A percentile compares a stretch with the other conserved stretches of the same genome.
These are phyloP conservation scores for Agonopterix alstromeriana DNA, from an alignment of 2,888 invertebrate species.

Conservation along the genomic window DNA sequence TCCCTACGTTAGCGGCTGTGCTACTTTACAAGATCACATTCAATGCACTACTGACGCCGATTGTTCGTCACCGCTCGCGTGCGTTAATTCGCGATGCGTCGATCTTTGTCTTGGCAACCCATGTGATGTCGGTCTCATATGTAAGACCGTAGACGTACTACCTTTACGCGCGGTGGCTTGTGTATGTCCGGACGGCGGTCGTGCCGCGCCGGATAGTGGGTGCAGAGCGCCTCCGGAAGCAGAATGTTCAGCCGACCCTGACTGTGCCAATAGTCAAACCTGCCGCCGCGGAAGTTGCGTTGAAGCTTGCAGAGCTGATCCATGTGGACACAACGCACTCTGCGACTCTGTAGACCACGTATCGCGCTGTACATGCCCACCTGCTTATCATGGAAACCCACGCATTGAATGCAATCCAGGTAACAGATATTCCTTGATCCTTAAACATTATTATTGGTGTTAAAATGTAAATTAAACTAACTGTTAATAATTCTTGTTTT, in stretches of 20 bases:
- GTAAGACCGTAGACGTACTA: conserved; percentile 85
- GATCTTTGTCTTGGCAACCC: conserved; percentile 87
- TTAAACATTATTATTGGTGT: not conserved
- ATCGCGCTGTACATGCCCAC: conserved; percentile 86
- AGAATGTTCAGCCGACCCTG: conserved; percentile 83
- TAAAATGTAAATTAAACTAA: too few species aligned
- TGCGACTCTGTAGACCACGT: conserved; percentile 86
- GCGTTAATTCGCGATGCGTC: conserved; percentile 85
- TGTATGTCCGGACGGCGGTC: conserved; percentile 88
- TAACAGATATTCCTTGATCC: conserved; percentile 31
- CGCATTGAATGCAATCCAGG: conserved; percentile 83
- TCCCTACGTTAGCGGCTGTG: conserved; percentile 79
- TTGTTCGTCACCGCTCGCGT: conserved; percentile 84
- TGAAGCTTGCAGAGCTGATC: conserved; percentile 85
- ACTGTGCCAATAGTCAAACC: conserved; percentile 84
- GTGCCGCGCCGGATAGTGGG: conserved; percentile 83
- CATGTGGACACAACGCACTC: conserved; percentile 89
- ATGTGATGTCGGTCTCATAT: conserved; percentile 87
- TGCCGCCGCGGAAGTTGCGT: conserved; percentile 86
- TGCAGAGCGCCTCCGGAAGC: conserved; percentile 79
- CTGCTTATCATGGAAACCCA: conserved; percentile 87
- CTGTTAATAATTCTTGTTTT: conserved; percentile 7
- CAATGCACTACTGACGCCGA: conserved; percentile 87
- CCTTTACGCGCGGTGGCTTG: conserved; percentile 92
- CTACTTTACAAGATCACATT: conserved; percentile 43